phyloP scores from a whole-genome alignment of 2,888 invertebrate species.

The Dicycla oo region DNA sequence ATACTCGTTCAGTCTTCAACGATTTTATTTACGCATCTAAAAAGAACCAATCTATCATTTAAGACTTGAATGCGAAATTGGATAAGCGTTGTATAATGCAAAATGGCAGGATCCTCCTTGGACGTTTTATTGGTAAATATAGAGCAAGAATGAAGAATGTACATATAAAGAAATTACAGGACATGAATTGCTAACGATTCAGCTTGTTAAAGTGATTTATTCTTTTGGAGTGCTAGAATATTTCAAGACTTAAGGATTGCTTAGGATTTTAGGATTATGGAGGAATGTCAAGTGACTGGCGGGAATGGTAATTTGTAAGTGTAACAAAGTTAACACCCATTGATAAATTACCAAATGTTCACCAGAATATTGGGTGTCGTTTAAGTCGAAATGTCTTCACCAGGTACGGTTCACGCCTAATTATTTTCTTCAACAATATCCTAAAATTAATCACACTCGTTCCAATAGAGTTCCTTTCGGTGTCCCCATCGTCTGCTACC shows the following conservation, averaged over 20 bases:
- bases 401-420: conserved; percentile 23
- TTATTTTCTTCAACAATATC: conserved; percentile 50
- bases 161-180: conserved; percentile 42
- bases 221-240: background rate
- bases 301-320: background rate
- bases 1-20: conserved; percentile 8
- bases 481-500: conserved; percentile 32
- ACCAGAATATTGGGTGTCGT: background rate
- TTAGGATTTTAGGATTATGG: background rate
- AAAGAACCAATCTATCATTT: conserved; percentile 45
- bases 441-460: conserved; percentile 57
- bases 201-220: conserved; percentile 18
- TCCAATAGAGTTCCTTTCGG: conserved; percentile 32
- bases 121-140: conserved; percentile 41
- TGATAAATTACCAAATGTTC: conserved; percentile 4
- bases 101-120: conserved; percentile 48
- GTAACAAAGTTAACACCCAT: background rate
- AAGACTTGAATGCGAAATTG: conserved; percentile 57
- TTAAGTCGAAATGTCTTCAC: conserved; percentile 21
- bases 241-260: background rate
- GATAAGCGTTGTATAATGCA: conserved; percentile 43
- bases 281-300: background rate
- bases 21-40: conserved; percentile 26
- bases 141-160: conserved; percentile 28
- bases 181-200: conserved; percentile 35